Evolutionary conservation across 1,140 invertebrate genomes (phyloP), one percentile per base, ranked within the genome.

Genomic region (Drosophila jambulina): DNA sequence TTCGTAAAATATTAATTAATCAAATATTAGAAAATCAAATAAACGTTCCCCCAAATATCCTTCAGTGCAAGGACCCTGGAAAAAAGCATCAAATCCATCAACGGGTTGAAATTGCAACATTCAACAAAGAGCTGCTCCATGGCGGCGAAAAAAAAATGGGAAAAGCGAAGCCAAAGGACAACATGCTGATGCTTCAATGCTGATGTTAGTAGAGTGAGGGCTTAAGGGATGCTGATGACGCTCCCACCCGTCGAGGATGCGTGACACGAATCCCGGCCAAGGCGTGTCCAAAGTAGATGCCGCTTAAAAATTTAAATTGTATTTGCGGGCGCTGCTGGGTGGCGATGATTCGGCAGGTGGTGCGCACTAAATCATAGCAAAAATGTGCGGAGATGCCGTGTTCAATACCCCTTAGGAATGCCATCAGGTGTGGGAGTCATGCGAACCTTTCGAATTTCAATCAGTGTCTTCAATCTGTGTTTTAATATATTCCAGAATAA

Each of bases 291-390:
- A 87, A 87, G 84, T 87, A 87, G 84, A 80, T 81, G 75, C 82
- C 85, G 86, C 85, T 90, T 90, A 90, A 90, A 90, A 91, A 90
- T 90, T 90, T 90, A 90, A 90, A 90, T 90, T 90, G 85, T 91
- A 90, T 90, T 90, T 90, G 85, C 78, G 79, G 63, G 78, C 67
- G 78, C 45, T 63, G 45, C 51, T 48, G 42, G 59, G 46, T 43
- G 48, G 51, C 72, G 21, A 59, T 69, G 63, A 76, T 58, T 82
- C 60, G 65, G 63, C 81, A 85, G 85, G 86, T 88, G 85, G 75
- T 75, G 78, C 75, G 60, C 74, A 87, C 82, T 86, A 86, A 86
- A 86, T 86, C 82, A 86, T 82, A 75, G 82, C 45, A 78, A 63
- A 60, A 74, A 72, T 74, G 68, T 72, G 74, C 48, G 48, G 51